A percentile compares a stretch with the other conserved stretches of the same genome.
Conservation (phyloP, 2,113 vertebrate genomes). For the Pomatorhinus ruficollis region DNA sequence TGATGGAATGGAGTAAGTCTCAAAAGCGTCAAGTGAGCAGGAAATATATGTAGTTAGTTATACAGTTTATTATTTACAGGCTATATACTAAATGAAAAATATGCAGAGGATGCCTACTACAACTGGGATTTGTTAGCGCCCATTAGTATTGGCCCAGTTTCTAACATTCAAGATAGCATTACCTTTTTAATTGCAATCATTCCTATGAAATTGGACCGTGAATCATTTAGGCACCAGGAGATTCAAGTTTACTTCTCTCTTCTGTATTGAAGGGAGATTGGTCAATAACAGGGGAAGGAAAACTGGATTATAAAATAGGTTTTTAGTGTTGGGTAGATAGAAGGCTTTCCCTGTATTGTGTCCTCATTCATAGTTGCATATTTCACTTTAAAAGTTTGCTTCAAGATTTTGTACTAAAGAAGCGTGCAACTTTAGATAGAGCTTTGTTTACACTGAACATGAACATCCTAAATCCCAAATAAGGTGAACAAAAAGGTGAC, state of each 20-base stretch:
- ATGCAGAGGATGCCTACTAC: constrained; percentile 46
- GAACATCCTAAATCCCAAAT: neutral
- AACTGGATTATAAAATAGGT: neutral
- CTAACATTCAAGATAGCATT: constrained; percentile 53
- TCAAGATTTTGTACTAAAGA: constrained; percentile 40
- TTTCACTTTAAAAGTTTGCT: constrained; percentile 14
- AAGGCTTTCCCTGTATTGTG: neutral
- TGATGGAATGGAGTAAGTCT: constrained; percentile 76
- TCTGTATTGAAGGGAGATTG: constrained; percentile 11
- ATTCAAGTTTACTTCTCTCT: constrained; percentile 68
- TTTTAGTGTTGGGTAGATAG: constrained; percentile 1
- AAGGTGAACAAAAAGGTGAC: neutral
- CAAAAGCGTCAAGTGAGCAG: constrained; percentile 74
- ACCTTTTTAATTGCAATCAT: neutral
- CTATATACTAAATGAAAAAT: constrained; percentile 56
- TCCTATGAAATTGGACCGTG: constrained; percentile 57
- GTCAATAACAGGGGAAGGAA: constrained; percentile 22
- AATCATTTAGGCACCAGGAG: constrained; percentile 73
- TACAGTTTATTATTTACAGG: constrained; percentile 66
- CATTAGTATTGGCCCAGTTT: constrained; percentile 64
- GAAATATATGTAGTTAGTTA: constrained; percentile 71
- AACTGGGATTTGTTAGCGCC: constrained; percentile 48
- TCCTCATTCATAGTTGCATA: neutral
- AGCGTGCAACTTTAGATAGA: neutral
- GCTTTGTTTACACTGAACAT: neutral